Conservation (phyloP, 2,113 vertebrate genomes). For the Equus quagga region DNA sequence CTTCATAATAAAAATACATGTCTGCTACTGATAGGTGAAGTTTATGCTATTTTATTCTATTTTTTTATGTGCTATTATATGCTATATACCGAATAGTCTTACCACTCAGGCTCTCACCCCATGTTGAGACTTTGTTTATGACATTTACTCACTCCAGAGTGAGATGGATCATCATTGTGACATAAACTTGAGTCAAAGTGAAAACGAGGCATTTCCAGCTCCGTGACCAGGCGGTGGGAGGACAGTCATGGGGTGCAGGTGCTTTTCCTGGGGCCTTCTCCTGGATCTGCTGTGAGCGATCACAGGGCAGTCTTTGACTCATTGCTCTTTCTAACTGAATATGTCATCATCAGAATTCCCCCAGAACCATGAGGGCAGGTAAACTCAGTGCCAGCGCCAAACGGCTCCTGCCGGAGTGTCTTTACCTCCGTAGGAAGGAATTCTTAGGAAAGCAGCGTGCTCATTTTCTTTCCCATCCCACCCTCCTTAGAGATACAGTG, state of each 20-base stretch:
- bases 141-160: background rate
- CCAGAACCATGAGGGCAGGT: background rate
- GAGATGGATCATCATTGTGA: background rate
- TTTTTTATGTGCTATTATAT: background rate
- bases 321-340: background rate
- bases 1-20: conserved; percentile 51
- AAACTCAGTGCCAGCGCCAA: background rate
- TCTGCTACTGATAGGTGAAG: conserved; percentile 30
- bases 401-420: background rate
- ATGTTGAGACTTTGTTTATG: background rate
- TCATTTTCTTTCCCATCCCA: background rate
- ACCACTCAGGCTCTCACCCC: background rate
- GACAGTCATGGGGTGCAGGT: background rate
- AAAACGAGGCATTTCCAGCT: background rate
- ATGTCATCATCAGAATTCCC: background rate
- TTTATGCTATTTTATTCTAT: background rate
- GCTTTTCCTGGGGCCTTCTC: background rate
- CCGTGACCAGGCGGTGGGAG: background rate
- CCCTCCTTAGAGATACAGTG: background rate
- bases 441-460: background rate
- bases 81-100: background rate
- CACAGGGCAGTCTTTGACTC: background rate
- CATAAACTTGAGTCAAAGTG: background rate
- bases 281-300: background rate
- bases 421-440: background rate